phyloP scores from a whole-genome alignment of 2,113 vertebrate species.

The Neolamprologus devosi region DNA sequence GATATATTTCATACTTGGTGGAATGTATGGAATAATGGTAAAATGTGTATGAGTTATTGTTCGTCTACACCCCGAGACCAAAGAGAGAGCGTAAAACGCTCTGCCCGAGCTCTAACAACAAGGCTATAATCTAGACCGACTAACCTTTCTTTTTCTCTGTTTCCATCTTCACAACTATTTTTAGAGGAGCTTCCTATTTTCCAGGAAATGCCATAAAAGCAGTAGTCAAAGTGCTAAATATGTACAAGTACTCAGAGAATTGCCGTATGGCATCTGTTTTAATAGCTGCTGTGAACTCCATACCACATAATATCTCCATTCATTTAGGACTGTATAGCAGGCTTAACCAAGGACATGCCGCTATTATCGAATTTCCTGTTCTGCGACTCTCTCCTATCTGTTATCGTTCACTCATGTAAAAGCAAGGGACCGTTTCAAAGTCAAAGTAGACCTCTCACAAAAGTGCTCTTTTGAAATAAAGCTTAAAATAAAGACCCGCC shows the following conservation, averaged over 20 bases:
- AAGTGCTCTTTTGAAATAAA: not conserved
- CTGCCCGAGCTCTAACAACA: not conserved
- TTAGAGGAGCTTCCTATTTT: slow-evolving; percentile 27
- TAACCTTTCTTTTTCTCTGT: not conserved
- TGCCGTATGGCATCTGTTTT: not conserved
- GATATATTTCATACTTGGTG: slow-evolving; percentile 7
- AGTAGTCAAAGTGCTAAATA: slow-evolving; percentile 3
- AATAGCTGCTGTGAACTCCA: not conserved
- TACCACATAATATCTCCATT: slow-evolving; percentile 22
- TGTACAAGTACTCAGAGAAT: not conserved
- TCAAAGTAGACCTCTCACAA: not conserved
- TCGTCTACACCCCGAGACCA: not conserved
- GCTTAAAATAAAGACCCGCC: not conserved
- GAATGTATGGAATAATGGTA: slow-evolving; percentile 3
- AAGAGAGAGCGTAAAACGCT: not conserved
- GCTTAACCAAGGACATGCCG: slow-evolving; percentile 1
- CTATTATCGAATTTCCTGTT: slow-evolving; percentile 11
- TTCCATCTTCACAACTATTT: slow-evolving; percentile 30
- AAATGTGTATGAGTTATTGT: slow-evolving; percentile 16
- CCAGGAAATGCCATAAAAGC: slow-evolving; percentile 12
- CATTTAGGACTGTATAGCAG: not conserved
- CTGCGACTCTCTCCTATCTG: not conserved
- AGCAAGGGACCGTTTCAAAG: not conserved
- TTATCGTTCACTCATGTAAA: not conserved
- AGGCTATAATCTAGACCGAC: slow-evolving; percentile 17